Conservation (phyloP, 2,888 invertebrate genomes). For the Ophioninae sp. region DNA sequence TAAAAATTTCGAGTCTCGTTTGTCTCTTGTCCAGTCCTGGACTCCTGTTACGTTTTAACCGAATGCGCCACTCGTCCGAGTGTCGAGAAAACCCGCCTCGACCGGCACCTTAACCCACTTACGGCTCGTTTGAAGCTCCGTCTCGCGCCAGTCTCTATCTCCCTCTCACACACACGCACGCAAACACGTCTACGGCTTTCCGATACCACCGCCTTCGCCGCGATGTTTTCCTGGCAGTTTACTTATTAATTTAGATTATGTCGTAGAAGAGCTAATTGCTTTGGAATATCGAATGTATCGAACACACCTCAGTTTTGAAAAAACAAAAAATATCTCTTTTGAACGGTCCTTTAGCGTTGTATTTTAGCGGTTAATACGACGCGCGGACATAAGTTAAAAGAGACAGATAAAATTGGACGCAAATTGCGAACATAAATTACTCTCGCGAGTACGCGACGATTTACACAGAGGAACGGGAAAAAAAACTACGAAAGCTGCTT, state of each 20-base stretch:
- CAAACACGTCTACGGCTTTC: conserved; percentile 3
- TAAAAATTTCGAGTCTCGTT: not conserved
- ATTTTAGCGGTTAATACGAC: too few relatives aligned
- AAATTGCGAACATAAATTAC: too few relatives aligned
- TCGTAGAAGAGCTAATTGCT: conserved; percentile 79
- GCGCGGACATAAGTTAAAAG: too few relatives aligned
- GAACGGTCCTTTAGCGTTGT: too few relatives aligned
- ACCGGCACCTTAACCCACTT: conserved; percentile 73
- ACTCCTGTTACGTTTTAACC: conserved; percentile 77
- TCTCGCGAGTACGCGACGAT: too few relatives aligned
- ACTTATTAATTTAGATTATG: conserved; percentile 81
- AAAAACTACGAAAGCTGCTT: too few relatives aligned
- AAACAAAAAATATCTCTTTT: not conserved
- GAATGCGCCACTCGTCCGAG: conserved; percentile 77
- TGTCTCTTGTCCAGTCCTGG: conserved; percentile 62
- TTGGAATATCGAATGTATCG: conserved; percentile 59
- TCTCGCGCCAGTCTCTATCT: conserved; percentile 5
- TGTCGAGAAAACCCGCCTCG: conserved; percentile 63
- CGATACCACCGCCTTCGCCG: conserved; percentile 69
- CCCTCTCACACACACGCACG: not conserved
- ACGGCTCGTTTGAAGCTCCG: conserved; percentile 57
- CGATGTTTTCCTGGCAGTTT: conserved; percentile 77
- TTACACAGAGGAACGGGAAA: too few relatives aligned
- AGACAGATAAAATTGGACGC: too few relatives aligned
- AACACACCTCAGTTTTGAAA: not conserved